These are phyloP conservation scores for Erethizon dorsatum DNA, from an alignment of 2,797 vertebrate genomes.

Conservation along the genomic window DNA sequence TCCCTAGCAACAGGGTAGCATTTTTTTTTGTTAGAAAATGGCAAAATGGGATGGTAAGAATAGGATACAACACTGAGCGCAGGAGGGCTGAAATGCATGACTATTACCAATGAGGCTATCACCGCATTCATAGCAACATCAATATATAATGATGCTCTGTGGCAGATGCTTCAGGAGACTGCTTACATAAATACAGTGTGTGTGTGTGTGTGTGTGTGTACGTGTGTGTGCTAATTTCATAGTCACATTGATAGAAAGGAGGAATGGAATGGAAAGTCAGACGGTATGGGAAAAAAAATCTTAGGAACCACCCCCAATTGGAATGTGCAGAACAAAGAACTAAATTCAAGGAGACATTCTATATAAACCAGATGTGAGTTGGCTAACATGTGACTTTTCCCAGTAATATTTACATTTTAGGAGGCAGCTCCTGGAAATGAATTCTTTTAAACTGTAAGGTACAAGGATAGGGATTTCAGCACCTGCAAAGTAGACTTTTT, in stretches of 20 bases:
- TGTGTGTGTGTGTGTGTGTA: background rate
- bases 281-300: background rate
- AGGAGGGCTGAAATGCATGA: background rate
- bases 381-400: constrained; percentile 55
- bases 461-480: constrained; percentile 33
- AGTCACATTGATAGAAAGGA: background rate
- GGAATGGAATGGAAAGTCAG: constrained; percentile 61
- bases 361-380: constrained; percentile 73
- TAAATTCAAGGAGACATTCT: constrained; percentile 69
- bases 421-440: constrained; percentile 60
- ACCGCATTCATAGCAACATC: constrained; percentile 6
- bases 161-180: background rate
- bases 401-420: constrained; percentile 70
- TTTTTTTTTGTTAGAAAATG: constrained; percentile 74
- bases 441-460: constrained; percentile 63
- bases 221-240: constrained; percentile 52
- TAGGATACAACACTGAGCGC: constrained; percentile 44
- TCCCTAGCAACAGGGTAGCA: constrained; percentile 78
- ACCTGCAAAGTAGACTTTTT: constrained; percentile 43
- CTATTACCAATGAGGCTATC: constrained; percentile 25
- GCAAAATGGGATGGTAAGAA: constrained; percentile 53
- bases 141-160: background rate
- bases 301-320: constrained; percentile 43
- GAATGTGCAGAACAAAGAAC: constrained; percentile 62
- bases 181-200: constrained; percentile 32